Base-by-base conservation (phyloP, 1,140 invertebrate species). In the Halotydeus destructor region DNA sequence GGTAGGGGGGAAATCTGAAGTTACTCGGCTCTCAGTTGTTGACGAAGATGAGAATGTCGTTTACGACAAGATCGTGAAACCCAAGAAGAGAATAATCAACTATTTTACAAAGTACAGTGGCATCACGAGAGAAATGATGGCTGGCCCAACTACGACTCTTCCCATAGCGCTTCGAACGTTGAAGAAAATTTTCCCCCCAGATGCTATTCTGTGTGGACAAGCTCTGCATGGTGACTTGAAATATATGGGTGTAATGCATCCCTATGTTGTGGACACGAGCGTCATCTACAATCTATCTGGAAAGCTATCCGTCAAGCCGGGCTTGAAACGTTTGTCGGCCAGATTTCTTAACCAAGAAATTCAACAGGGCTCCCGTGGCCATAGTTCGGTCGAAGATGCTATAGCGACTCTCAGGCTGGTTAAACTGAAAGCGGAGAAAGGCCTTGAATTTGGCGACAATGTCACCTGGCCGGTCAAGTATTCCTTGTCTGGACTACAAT, bases 211-310 rank as follows among this genome's bases (percentile, higher is more conserved):
- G 18, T 73, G 86, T 48, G 88, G 88, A 0, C 88, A 96, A 52
- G 89, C 84, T 31, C 64, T 96, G n/a, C 76, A 80, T 53, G 66
- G 65, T 48, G 88, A 96, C 71, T 62, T 94, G 16, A 69, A 77
- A 56, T 78, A 83, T 16, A 58, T 94, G 47, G 75, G 77, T 66
- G 78, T 88, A 74, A 80, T 84, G 71, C 86, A 94, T 67, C 86
- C 86, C 0, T 94, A 93, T 60, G 66, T 89, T 5, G 89, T 96
- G 45, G 88, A 96, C 55, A 89, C 86, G 1, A 83, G 79, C 53
- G 67, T 88, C 3, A 81, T 89, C 47, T 94, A 72, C 54, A 94
- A 94, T 61, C 59, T 85, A 16, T 72, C 74, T 28, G 85, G 85
- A 1, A 62, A 73, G 21, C 67, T 72, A 43, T 51, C 50, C 21